Percentiles rank a stretch among this genome's conserved stretches.
These are phyloP conservation scores for Matsumyia berberina DNA, from an alignment of 2,888 invertebrate species.

Conservation along the genomic window DNA sequence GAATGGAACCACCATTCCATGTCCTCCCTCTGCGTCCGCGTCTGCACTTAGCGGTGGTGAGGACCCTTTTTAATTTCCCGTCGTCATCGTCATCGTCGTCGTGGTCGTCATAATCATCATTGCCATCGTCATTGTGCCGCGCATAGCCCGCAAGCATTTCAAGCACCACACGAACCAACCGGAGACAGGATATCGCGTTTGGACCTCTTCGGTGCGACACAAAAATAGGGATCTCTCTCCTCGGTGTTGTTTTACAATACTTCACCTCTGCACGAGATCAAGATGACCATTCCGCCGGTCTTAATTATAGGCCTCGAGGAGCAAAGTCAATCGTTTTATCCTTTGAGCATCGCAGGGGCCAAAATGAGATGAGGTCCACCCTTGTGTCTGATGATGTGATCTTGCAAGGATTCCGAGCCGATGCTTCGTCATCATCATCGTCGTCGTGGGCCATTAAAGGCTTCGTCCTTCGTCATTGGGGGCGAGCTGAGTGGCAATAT, in stretches of 20 bases:
- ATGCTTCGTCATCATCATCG: conserved; percentile 56
- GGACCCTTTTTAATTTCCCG: conserved; percentile 77
- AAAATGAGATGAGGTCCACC: conserved; percentile 70
- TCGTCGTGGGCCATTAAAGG: conserved; percentile 66
- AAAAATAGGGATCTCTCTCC: conserved; percentile 51
- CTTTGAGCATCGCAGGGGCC: conserved; percentile 63
- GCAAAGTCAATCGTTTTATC: conserved; percentile 74
- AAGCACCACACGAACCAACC: conserved; percentile 54
- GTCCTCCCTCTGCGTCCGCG: conserved; percentile 39
- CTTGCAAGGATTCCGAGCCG: conserved; percentile 43
- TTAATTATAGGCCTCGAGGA: conserved; percentile 76
- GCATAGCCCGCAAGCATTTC: conserved; percentile 61
- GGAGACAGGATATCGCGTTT: conserved; percentile 71
- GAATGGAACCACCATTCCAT: conserved; percentile 71
- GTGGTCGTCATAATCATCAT: conserved; percentile 69
- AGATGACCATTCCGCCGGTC: conserved; percentile 70
- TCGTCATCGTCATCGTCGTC: conserved; percentile 64
- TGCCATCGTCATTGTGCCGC: conserved; percentile 56
- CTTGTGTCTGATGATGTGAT: conserved; percentile 52
- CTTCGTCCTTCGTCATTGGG: conserved; percentile 65
- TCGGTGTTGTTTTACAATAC: conserved; percentile 69
- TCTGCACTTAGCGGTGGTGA: conserved; percentile 41
- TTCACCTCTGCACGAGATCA: conserved; percentile 66
- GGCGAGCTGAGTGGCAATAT: conserved; percentile 56
- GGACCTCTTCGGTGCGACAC: conserved; percentile 63